A percentile compares a stretch with the other conserved stretches of the same genome.
phyloP scores from a whole-genome alignment of 1,140 invertebrate genomes.

The Condylostylus longicornis region DNA sequence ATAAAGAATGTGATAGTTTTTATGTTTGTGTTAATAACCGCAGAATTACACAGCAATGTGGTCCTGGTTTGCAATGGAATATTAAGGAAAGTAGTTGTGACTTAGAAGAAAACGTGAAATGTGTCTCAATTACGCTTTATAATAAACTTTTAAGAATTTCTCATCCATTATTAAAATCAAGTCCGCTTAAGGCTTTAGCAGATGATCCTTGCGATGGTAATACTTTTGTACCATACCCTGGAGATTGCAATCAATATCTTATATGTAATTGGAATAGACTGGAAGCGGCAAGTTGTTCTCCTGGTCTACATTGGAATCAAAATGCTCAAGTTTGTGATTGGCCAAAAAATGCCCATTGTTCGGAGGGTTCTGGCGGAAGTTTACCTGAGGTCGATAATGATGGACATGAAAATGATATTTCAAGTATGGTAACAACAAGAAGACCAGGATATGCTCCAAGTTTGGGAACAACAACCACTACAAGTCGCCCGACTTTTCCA shows the following conservation, averaged over 20 bases:
- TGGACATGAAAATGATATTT: background rate
- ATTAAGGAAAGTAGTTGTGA: conserved; percentile 55
- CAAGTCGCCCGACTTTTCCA: conserved; percentile 24
- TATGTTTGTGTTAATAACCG: conserved; percentile 26
- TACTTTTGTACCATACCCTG: conserved; percentile 42
- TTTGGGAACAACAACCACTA: conserved; percentile 17
- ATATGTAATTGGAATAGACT: conserved; percentile 65
- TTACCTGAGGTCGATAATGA: background rate
- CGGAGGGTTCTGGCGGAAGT: background rate
- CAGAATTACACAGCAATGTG: conserved; percentile 37
- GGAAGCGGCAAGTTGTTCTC: conserved; percentile 55
- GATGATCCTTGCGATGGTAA: conserved; percentile 46
- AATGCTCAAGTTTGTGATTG: conserved; percentile 49
- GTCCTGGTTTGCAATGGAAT: conserved; percentile 58
- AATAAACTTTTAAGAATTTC: conserved; percentile 12
- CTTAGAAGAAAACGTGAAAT: conserved; percentile 37
- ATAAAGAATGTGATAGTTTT: conserved; percentile 30
- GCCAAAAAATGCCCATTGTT: conserved; percentile 55
- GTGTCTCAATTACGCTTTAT: conserved; percentile 22
- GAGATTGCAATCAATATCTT: conserved; percentile 56
- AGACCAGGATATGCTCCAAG: conserved; percentile 12
- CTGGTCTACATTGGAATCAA: conserved; percentile 67
- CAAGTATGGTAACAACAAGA: conserved; percentile 7
- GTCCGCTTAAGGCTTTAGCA: conserved; percentile 20
- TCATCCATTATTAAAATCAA: conserved; percentile 7